A percentile compares a stretch with the other conserved stretches of the same genome.
These are phyloP conservation scores for Accipiter virgatus DNA, from an alignment of 2,113 vertebrate species.

Conservation along the genomic window DNA sequence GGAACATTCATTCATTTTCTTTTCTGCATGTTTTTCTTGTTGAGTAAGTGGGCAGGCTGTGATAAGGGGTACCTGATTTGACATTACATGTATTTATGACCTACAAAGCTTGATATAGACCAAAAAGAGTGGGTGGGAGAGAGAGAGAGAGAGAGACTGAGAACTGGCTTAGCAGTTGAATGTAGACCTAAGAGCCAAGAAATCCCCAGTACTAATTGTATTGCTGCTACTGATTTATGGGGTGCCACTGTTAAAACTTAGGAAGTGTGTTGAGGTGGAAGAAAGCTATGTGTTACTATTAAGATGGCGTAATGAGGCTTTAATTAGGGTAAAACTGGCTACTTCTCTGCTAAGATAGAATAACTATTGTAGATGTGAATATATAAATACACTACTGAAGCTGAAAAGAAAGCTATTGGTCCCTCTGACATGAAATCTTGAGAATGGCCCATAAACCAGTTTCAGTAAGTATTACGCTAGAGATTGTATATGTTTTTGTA, in stretches of 20 bases:
- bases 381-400: not conserved
- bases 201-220: not conserved
- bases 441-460: not conserved
- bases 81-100: no score
- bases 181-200: not conserved
- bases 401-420: not conserved
- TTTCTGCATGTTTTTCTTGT: no score
- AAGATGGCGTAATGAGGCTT: not conserved
- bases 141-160: not conserved
- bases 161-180: not conserved
- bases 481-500: not conserved
- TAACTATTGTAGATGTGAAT: not conserved
- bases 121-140: not conserved
- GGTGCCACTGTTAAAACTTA: not conserved
- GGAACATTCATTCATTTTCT: no score
- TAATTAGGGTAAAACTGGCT: constrained; percentile 1
- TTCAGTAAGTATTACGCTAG: not conserved
- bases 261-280: not conserved
- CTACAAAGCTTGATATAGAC: not conserved
- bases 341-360: not conserved
- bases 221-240: not conserved
- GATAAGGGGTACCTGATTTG: no score
- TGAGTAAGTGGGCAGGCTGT: no score
- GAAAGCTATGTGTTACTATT: not conserved
- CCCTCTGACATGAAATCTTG: not conserved